phyloP scores from a whole-genome alignment of 30 jellyfish, hydroid and myxozoan species.

The Pelagia noctiluca region DNA sequence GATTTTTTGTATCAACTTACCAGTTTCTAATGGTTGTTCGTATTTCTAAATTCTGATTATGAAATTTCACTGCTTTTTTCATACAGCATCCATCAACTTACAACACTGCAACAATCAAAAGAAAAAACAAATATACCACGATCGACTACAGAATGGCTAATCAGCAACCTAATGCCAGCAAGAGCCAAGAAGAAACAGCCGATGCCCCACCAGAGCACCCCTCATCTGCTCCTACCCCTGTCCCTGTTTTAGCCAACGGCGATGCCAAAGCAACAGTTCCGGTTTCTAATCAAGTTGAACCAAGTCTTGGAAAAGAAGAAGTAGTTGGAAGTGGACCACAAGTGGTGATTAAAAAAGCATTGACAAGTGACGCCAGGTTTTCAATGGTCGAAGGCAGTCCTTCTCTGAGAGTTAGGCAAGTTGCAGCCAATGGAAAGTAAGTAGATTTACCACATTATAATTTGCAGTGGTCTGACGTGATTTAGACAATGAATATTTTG shows the following conservation, averaged over 20 bases:
- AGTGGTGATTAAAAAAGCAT: background rate
- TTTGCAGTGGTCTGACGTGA: background rate
- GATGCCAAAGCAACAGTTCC: background rate
- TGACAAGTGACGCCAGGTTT: slow-evolving; percentile 15
- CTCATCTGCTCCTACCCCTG: slow-evolving; percentile 4
- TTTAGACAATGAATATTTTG: background rate
- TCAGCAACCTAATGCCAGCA: background rate
- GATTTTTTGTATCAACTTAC: no score
- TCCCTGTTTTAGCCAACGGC: background rate
- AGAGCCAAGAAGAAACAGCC: background rate
- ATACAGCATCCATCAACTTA: slow-evolving; percentile 74
- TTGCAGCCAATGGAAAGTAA: background rate
- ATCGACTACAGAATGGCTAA: slow-evolving; percentile 20
- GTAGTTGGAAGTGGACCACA: background rate
- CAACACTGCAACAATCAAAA: slow-evolving; percentile 62
- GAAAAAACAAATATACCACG: slow-evolving; percentile 35
- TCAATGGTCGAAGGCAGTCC: slow-evolving; percentile 36
- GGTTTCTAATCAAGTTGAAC: background rate
- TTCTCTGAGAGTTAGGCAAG: background rate
- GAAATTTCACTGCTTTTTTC: background rate
- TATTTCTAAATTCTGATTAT: background rate
- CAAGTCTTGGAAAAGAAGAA: background rate
- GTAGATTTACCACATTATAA: background rate
- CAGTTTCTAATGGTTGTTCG: background rate
- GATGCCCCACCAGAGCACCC: background rate